Evolutionary conservation across 2,888 invertebrate genomes (phyloP), one percentile per base, ranked within the genome.

Genomic region (Euzophera pinguis): DNA sequence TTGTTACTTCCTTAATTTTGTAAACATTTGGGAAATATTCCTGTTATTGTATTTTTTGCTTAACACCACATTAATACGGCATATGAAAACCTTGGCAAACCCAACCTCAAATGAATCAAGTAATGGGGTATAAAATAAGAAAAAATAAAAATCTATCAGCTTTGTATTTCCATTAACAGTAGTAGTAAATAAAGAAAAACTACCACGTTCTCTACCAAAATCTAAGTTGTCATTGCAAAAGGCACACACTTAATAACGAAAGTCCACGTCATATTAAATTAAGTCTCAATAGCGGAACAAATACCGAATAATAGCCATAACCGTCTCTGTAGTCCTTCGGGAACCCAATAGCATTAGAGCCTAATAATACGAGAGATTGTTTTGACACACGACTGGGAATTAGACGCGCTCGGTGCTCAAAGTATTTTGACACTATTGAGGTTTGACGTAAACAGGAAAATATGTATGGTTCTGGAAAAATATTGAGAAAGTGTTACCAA

Each of bases 311-410:
- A 45, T 32, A 45, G 43, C 45, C 32, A 13, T 13, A 43, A 32
- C 45, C 10, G 13, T 14, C 17, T 41, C 39, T 10, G 10, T n/a
- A 13, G 38, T 27, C 37, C 37, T 27, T 27, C 38, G 38, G 38
- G 48, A 48, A 3, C 12, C 48, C 38, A 48, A 48, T 13, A 38
- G 27, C 48, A 38, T 48, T 27, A 48, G 37, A 27, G 37, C 10
- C 38, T 38, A 48, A 48, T 48, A 48, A 38, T 27, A 48, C 38
- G 38, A n/a, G 48, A 48, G 48, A 48, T 48, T 48, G 48, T 48
- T 48, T 48, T 48, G 48, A 48, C 48, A 27, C 27, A 48, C 48
- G 12, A 12, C 22, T 38, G 48, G 37, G 48, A 27, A 37, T 47
- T 8, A 14, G 47, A 45, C 45, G 14, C 34, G 47, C 37, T 47